Base-by-base conservation (phyloP, 2,113 vertebrate species). In the Rattus rattus region DNA sequence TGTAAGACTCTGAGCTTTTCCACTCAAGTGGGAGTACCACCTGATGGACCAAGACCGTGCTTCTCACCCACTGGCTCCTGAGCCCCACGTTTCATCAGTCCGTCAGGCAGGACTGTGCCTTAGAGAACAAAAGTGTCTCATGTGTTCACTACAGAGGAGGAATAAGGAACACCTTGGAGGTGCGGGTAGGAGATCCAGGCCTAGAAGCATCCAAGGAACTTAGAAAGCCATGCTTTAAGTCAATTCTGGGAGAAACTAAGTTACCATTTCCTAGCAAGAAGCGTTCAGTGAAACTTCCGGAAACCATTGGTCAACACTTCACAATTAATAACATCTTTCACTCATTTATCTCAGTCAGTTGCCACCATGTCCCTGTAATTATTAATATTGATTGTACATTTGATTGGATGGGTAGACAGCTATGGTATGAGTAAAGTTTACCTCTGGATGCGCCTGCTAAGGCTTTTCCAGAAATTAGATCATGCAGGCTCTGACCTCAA, bases 261-360 rank as follows among this genome's bases (percentile, higher is more conserved):
- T 76, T 63, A 33, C 61, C 36, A 10, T 28, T 79, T 96, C 7
- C 69, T 69, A 19, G 56, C 30, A 54, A 65, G 19, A 89, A 91
- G 30, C 88, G 10, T 28, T 83, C 17, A 56, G 6, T 24, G 36
- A 94, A 94, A 92, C 24, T 77, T 92, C 65, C 49, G 8, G 73
- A 96, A 95, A 85, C 77, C 52, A 11, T 93, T 65, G 33, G 59
- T 88, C 56, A 84, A n/a, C 7, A 56, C 43, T 79, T 89, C 39
- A 73, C 8, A 88, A 12, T 72, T 65, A 49, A 36, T 63, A 93
- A 85, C 16, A 7, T 39, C n/a, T 94, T 90, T 85, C 20, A 47
- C 72, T 95, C 76, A 20, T 10, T 33, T 70, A 39, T 28, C 43
- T 47, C 73, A 88, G 17, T 94, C 90, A 43, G 65, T 67, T 24